phyloP scores from a whole-genome alignment of 2,797 vertebrate genomes.

The Cynopterus sphinx region DNA sequence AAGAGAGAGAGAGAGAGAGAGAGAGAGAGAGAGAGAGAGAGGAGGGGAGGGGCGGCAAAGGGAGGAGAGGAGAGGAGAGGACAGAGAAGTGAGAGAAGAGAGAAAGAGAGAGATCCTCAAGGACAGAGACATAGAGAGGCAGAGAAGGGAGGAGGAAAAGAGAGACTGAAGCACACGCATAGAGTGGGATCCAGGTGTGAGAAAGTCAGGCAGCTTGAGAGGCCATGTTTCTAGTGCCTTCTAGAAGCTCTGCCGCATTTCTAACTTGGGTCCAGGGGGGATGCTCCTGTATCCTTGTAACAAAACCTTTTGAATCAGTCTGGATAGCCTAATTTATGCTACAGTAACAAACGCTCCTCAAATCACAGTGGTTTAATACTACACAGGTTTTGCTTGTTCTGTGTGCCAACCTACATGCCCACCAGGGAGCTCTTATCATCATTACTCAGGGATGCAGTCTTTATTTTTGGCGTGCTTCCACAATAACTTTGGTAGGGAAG shows the following conservation, averaged over 20 bases:
- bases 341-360: not conserved
- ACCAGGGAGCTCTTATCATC: not conserved
- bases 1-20: no score
- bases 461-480: not conserved
- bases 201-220: not conserved
- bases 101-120: not conserved
- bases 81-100: not conserved
- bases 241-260: not conserved
- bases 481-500: not conserved
- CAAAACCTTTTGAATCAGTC: not conserved
- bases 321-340: not conserved
- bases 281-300: not conserved
- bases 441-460: not conserved
- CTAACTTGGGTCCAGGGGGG: not conserved
- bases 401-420: fast-evolving
- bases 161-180: not conserved
- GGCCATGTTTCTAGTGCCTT: not conserved
- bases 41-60: not conserved
- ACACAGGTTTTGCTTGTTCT: not conserved
- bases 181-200: not conserved
- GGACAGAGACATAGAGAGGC: not conserved
- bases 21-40: not conserved
- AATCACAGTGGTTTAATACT: not conserved
- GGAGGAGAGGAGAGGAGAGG: no score
- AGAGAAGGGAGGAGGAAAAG: not conserved